Conservation (phyloP, 2,797 vertebrate species). For the Lacerta viridis region DNA sequence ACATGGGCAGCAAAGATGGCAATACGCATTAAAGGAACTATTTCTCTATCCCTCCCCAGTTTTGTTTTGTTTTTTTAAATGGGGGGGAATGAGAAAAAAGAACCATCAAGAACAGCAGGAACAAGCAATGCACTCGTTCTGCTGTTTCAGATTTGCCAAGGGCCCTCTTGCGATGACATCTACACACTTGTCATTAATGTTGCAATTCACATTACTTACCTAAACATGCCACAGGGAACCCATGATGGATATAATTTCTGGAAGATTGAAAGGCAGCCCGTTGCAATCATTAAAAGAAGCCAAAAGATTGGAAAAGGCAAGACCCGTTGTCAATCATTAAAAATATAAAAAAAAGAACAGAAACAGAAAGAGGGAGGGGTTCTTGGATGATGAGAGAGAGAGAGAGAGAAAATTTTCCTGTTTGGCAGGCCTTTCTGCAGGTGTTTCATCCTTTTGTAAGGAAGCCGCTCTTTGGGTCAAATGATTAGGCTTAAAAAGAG, state of each 20-base stretch:
- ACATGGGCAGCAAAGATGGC: no score
- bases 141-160: slow-evolving; percentile 83
- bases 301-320: no score
- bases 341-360: no score
- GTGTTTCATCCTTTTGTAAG: slow-evolving; percentile 89
- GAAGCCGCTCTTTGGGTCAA: slow-evolving; percentile 86
- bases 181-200: slow-evolving; percentile 86
- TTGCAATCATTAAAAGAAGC: slow-evolving; percentile 82
- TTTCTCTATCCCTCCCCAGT: neutral
- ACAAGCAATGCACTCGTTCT: slow-evolving; percentile 76
- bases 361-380: no score
- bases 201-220: slow-evolving; percentile 79
- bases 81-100: neutral
- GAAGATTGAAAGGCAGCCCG: slow-evolving; percentile 80
- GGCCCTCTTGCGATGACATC: slow-evolving; percentile 86
- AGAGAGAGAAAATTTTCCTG: no score
- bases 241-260: slow-evolving; percentile 81
- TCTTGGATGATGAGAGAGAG: no score
- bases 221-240: slow-evolving; percentile 82
- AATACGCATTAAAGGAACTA: neutral
- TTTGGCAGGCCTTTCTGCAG: slow-evolving; percentile 82
- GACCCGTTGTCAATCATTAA: no score
- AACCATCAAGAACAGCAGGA: slow-evolving; percentile 58
- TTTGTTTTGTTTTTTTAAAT: neutral
- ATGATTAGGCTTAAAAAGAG: no score